Evolutionary conservation across 53 echinoderm and acorn worm species (phyloP).

Genomic region (Arbacia lixula): DNA sequence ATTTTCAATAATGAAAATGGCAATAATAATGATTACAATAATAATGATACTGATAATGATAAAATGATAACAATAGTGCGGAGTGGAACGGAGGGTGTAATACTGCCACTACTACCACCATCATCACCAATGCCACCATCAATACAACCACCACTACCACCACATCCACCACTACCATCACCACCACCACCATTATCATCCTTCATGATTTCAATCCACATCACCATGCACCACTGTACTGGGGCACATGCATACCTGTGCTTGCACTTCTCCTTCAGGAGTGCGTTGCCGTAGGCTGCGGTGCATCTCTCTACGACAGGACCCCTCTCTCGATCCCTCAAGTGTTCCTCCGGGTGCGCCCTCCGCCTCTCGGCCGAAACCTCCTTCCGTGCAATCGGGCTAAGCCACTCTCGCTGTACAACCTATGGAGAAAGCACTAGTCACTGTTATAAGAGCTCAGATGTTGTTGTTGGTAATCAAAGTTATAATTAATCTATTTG

Average conservation of each 20-base stretch:
- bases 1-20: too few species aligned
- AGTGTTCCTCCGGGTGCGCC: slow-evolving; percentile 72
- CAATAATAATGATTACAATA: too few species aligned
- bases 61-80: too few species aligned
- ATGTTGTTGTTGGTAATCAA: too few species aligned
- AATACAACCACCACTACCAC: not conserved
- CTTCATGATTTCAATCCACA: too few species aligned
- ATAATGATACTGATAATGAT: too few species aligned
- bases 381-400: slow-evolving; percentile 68
- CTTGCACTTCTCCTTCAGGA: slow-evolving; percentile 87
- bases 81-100: not conserved
- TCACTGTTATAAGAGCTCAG: too few species aligned
- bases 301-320: slow-evolving; percentile 50
- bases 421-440: slow-evolving; percentile 62
- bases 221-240: too few species aligned
- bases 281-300: slow-evolving; percentile 85
- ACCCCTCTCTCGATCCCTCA: slow-evolving; percentile 51
- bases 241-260: too few species aligned
- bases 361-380: slow-evolving; percentile 12
- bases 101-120: not conserved
- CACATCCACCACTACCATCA: not conserved
- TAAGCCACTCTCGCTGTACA: slow-evolving; percentile 80
- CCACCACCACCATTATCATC: not conserved
- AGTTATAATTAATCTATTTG: too few species aligned
- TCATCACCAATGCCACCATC: not conserved